phyloP scores from a whole-genome alignment of 1,140 invertebrate genomes.

The Bombus sylvicola region DNA sequence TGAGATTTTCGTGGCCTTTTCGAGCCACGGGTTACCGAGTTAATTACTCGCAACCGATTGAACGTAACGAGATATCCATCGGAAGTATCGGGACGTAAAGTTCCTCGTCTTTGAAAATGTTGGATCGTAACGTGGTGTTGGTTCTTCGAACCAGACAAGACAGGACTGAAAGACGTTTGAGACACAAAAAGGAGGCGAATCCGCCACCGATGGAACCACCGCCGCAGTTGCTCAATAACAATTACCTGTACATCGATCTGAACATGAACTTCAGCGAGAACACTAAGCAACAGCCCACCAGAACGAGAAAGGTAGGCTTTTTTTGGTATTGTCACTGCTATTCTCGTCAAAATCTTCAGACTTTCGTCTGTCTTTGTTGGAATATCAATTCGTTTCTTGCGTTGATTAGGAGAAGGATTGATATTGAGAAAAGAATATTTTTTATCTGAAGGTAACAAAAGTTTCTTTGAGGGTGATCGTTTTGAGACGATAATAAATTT shows the following conservation, averaged over 20 bases:
- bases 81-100: not conserved
- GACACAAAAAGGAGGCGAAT: slow-evolving; percentile 72
- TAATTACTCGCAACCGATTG: no score
- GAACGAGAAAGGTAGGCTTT: slow-evolving; percentile 50
- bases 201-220: slow-evolving; percentile 71
- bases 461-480: accelerated
- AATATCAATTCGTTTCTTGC: not conserved
- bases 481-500: no score
- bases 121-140: slow-evolving; percentile 70
- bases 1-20: no score
- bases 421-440: not conserved
- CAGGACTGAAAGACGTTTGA: slow-evolving; percentile 71
- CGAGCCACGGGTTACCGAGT: not conserved
- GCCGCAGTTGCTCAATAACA: slow-evolving; percentile 70
- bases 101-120: slow-evolving; percentile 51
- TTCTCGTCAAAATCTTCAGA: not conserved
- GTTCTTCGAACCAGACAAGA: slow-evolving; percentile 73
- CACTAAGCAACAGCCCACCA: slow-evolving; percentile 52
- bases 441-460: no score
- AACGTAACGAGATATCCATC: not conserved
- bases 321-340: not conserved
- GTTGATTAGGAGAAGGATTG: not conserved
- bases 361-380: not conserved
- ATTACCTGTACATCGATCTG: slow-evolving; percentile 70
- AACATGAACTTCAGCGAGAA: slow-evolving; percentile 70